Evolutionary conservation across 1,140 invertebrate species (phyloP).

Genomic region (Drosophila pachea): DNA sequence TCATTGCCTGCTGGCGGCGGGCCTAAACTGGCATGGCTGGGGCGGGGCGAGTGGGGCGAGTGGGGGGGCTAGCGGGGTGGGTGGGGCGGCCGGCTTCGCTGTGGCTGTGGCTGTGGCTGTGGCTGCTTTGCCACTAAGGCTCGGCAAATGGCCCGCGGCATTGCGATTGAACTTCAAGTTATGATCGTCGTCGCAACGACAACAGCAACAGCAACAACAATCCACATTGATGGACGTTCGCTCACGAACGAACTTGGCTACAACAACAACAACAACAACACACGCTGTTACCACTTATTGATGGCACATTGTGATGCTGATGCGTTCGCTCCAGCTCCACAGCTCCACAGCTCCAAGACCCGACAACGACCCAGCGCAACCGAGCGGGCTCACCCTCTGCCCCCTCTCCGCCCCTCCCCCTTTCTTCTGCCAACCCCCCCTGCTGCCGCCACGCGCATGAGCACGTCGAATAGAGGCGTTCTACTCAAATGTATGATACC

Average conservation of each 20-base stretch:
- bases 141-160: constrained; percentile 78
- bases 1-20: constrained; percentile 32
- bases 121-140: constrained; percentile 76
- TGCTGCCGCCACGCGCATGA: constrained; percentile 46
- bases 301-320: constrained; percentile 76
- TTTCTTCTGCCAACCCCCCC: too few species aligned
- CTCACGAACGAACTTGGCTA: constrained; percentile 68
- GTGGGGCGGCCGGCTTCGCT: constrained; percentile 17
- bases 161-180: constrained; percentile 79
- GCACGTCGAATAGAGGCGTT: constrained; percentile 74
- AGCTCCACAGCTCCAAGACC: constrained; percentile 25
- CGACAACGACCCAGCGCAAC: constrained; percentile 41
- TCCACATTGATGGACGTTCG: constrained; percentile 75
- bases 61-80: neutral
- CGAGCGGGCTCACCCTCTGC: constrained; percentile 27
- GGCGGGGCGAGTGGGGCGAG: constrained; percentile 10
- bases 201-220: constrained; percentile 44
- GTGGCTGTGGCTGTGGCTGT: constrained; percentile 62
- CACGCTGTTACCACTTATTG: constrained; percentile 76
- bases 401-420: neutral
- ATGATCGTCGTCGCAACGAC: constrained; percentile 72
- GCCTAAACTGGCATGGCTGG: too few species aligned
- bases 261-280: constrained; percentile 56
- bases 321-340: constrained; percentile 49
- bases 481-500: constrained; percentile 78